Evolutionary conservation across 2,888 invertebrate species (phyloP), one percentile per base, ranked within the genome.

Genomic region (Lithophane ornitopus): DNA sequence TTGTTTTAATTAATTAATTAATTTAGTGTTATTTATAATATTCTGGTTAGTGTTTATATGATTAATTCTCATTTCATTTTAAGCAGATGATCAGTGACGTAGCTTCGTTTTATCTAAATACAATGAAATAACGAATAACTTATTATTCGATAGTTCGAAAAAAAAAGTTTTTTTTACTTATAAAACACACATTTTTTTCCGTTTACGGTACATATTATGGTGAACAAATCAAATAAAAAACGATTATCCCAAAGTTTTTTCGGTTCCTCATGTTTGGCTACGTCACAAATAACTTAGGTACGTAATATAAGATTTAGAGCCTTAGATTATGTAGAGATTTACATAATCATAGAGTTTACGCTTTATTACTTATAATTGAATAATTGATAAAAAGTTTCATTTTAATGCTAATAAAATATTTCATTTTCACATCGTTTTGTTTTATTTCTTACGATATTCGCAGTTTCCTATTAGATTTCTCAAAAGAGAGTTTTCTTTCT

Each of bases 321-420:
- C 22, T 41, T 71, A 66, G 28, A 66, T 52, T 46, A 61, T 56
- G 54, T 83, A 75, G 63, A 52, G 22, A 52, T n/a, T 56, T 39
- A 65, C 22, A 44, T 67, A 75, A 71, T 34, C 58, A 19, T 80
- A 58, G 44, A 44, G 7, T 62, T 52, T 34, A 76, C 66, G 71
- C 80, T 80, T 80, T 71, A 78, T 59, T 75, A 59, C 54, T 52
- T 70, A 41, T 58, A 59, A 19, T 58, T 34, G 28, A 28, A 28
- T 16, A 34, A 65, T 54, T 67, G n/a, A 58, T 67, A 11, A 73
- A 72, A 54, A 16, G n/a, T 65, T 28, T 46, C 12, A 59, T 49
- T 70, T 34, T 54, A 44, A 76, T 49, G 34, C 49, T 41, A 82
- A 61, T 82, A 80, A 80, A 83, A 82, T 58, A 80, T 69, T 84